phyloP scores from a whole-genome alignment of 2,797 vertebrate species.

The Nothura maculosa region DNA sequence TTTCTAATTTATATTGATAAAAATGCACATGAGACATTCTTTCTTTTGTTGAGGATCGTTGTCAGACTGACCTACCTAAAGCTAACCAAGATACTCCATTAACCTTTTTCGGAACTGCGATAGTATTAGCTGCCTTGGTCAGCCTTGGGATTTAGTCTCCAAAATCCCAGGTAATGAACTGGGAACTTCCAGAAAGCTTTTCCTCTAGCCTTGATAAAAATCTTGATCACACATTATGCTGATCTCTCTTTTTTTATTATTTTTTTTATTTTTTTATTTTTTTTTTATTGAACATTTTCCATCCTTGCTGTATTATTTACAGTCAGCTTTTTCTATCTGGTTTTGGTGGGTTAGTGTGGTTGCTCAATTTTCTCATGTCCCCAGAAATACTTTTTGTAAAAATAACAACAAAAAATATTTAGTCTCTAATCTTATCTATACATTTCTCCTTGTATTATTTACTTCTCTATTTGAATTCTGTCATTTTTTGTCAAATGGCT shows the following conservation, averaged over 20 bases:
- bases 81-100: background rate
- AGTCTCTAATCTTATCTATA: background rate
- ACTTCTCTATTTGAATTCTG: background rate
- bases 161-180: background rate
- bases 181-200: background rate
- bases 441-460: background rate
- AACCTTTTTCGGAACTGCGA: background rate
- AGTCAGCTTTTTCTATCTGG: background rate
- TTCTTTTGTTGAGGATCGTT: background rate
- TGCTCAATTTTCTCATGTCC: background rate
- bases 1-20: background rate
- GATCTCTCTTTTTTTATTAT: background rate
- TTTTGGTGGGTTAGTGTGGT: rapidly evolving
- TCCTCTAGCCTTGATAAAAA: background rate
- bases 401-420: background rate
- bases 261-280: too few species aligned
- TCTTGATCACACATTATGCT: background rate
- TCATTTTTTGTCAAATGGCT: too few species aligned
- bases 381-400: background rate
- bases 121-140: background rate
- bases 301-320: background rate
- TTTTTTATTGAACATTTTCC: background rate
- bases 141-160: background rate
- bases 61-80: background rate
- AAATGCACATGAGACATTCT: rapidly evolving